Conservation (phyloP, 2,113 vertebrate species). For the Psephotus haematonotus region DNA sequence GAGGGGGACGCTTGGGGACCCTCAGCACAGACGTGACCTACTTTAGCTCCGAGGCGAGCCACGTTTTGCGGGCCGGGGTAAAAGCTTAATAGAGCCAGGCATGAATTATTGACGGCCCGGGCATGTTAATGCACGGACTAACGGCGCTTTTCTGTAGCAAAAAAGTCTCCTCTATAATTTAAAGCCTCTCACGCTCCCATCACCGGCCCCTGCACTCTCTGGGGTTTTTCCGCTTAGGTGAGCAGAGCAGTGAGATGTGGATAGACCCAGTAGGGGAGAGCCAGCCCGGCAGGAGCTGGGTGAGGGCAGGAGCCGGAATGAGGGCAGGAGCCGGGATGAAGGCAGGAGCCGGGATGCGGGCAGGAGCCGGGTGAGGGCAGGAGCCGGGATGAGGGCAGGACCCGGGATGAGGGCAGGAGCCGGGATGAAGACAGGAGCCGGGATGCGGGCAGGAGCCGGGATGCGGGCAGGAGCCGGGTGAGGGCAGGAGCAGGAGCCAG, state of each 20-base stretch:
- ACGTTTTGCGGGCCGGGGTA: not conserved
- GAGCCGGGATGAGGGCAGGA: not conserved
- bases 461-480: not conserved
- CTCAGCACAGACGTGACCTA: conserved; percentile 39
- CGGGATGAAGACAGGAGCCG: not conserved
- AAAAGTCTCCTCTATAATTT: conserved; percentile 60
- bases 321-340: no score
- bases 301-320: no score
- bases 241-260: not conserved
- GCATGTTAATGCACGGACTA: conserved; percentile 51
- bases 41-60: not conserved
- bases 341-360: no score
- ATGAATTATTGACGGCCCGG: conserved; percentile 61
- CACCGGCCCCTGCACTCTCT: not conserved
- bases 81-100: not conserved
- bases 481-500: not conserved
- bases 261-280: not conserved
- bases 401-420: no score
- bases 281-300: fast-evolving
- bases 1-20: not conserved
- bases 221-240: not conserved
- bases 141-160: not conserved
- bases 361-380: no score
- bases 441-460: no score
- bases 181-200: not conserved